These are phyloP conservation scores for Drosophila paranaensis DNA, from an alignment of 2,888 invertebrate genomes.

Conservation along the genomic window DNA sequence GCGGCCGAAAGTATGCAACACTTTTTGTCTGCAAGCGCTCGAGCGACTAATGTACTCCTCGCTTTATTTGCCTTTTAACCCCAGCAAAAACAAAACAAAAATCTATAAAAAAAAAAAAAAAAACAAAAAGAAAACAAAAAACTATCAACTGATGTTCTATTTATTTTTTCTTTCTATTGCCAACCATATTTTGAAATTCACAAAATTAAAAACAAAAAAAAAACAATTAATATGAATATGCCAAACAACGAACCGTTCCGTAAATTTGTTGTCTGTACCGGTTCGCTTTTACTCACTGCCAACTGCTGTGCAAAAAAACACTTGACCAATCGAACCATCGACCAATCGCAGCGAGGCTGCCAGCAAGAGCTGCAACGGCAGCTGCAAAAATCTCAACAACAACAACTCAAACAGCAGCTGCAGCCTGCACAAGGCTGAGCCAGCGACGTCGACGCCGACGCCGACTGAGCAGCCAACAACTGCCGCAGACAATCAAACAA, in stretches of 20 bases:
- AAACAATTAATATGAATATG: constrained; percentile 29
- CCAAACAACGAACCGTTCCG: constrained; percentile 51
- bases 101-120: background rate
- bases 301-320: constrained; percentile 78
- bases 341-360: constrained; percentile 36
- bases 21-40: constrained; percentile 28
- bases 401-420: constrained; percentile 69
- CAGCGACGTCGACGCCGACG: background rate
- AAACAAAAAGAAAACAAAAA: constrained; percentile 2
- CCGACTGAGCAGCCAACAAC: constrained; percentile 27
- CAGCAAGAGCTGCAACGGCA: constrained; percentile 67
- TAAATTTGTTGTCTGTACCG: constrained; percentile 67
- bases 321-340: constrained; percentile 38
- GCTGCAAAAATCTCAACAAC: constrained; percentile 77
- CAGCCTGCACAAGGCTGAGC: constrained; percentile 36
- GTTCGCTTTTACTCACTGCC: constrained; percentile 83
- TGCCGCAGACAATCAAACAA: constrained; percentile 74
- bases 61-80: constrained; percentile 36
- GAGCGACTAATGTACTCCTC: constrained; percentile 35
- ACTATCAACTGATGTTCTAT: constrained; percentile 70
- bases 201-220: constrained; percentile 42
- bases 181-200: constrained; percentile 59
- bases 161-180: constrained; percentile 78
- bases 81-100: constrained; percentile 15
- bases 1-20: constrained; percentile 35